Evolutionary conservation across 2,888 invertebrate genomes (phyloP), one percentile per base, ranked within the genome.

Genomic region (Cephus rjabovi): DNA sequence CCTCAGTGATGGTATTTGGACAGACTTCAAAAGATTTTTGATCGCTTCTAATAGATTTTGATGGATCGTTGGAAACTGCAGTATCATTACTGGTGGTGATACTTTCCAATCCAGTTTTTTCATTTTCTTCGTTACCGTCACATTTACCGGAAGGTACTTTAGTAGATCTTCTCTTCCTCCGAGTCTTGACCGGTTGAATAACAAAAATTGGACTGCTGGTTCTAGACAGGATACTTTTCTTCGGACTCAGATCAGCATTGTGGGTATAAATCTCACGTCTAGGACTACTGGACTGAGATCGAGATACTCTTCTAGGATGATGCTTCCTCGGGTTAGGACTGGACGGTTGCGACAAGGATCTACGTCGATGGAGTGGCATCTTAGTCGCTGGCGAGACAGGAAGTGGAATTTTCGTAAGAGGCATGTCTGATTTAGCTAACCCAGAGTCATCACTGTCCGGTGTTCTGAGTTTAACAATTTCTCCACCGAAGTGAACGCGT

Each of bases 401-500:
- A 31, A 93, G 85, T 0, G 94, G 94, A 79, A 94, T 93, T 81
- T 86, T 87, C 0, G 91, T 90, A 74, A n/a, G 74, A 77, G 11
- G 80, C 56, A 68, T 78, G 84, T 79, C 1, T 83, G 75, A 12
- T 81, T 80, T 69, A 77, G 81, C 4, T 83, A 84, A 4, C 79
- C 81, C 81, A 75, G 90, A 90, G 77, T 95, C 95, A 87, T 97
- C 97, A 89, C 96, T 96, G 84, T 97, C 97, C 0, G 97, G 97
- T 23, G 97, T 97, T 81, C 97, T 93, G 91, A 97, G 94, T 92
- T 97, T 97, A 4, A 97, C 95, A 82, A 96, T 94, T 92, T 97
- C 97, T n/a, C 97, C 97, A 6, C 97, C 97, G 85, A 97, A 97
- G 75, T 96, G 95, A 12, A 97, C 97, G 86, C 96, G 94, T 88